Conservation (phyloP, 2,113 vertebrate species). For the Baryphthengus martii region DNA sequence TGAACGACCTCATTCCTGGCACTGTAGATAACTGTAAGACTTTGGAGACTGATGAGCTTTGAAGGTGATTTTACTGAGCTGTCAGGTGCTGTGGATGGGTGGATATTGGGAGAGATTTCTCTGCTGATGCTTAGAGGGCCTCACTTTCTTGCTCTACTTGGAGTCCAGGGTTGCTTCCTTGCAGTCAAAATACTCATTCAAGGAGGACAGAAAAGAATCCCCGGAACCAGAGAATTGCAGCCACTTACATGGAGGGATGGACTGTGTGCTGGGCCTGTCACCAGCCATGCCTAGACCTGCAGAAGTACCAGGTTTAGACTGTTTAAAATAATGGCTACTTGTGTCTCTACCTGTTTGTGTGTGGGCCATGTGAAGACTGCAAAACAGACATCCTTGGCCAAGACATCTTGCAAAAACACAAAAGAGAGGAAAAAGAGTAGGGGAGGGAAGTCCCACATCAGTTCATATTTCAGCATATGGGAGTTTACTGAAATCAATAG, state of each 20-base stretch:
- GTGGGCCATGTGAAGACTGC: background rate
- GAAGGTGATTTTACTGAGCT: background rate
- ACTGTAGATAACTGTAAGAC: background rate
- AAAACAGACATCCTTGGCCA: background rate
- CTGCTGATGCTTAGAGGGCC: background rate
- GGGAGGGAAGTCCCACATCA: background rate
- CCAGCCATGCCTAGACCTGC: background rate
- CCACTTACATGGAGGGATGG: background rate
- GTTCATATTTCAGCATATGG: background rate
- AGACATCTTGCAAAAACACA: background rate
- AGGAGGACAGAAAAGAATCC: accelerated
- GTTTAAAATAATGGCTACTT: background rate
- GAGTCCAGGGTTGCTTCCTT: background rate
- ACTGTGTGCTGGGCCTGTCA: background rate
- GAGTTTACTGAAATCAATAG: background rate
- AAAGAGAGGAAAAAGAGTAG: background rate
- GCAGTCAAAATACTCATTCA: background rate
- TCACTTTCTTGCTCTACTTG: background rate
- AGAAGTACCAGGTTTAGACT: background rate
- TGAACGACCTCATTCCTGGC: background rate
- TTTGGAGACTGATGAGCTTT: background rate
- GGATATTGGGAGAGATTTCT: background rate
- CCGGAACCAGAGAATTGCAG: background rate
- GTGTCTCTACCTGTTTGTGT: background rate
- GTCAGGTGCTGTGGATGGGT: background rate